These are phyloP conservation scores for Corbicula japonica DNA, from an alignment of 2,888 invertebrate species.

Conservation along the genomic window DNA sequence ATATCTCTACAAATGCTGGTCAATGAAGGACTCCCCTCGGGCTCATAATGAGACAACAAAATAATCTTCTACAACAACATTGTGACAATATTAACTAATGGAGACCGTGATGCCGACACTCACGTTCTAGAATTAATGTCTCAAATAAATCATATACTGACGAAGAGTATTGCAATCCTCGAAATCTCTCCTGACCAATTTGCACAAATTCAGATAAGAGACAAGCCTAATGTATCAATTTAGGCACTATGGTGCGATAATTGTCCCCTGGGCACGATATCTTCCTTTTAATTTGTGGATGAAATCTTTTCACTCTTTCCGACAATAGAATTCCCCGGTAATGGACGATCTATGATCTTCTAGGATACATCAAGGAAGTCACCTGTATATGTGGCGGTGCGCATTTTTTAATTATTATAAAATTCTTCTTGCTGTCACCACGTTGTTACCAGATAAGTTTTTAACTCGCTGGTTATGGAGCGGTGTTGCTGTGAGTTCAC, in stretches of 20 bases:
- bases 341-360: conserved; percentile 15
- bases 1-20: conserved; percentile 2
- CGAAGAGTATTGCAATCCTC: conserved; percentile 40
- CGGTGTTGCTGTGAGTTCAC: too few relatives aligned
- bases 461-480: too few relatives aligned
- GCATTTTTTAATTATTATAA: too few relatives aligned
- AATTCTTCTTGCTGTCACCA: too few relatives aligned
- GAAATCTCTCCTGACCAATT: conserved; percentile 56
- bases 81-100: conserved; percentile 50
- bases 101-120: conserved; percentile 21
- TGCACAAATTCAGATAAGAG: conserved; percentile 41
- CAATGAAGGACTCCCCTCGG: conserved; percentile 21
- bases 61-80: conserved; percentile 25
- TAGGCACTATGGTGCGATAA: conserved; percentile 36
- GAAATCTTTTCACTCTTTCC: conserved; percentile 34
- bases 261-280: conserved; percentile 44
- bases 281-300: conserved; percentile 50
- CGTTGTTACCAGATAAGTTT: too few relatives aligned
- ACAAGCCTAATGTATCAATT: conserved; percentile 58
- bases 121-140: conserved; percentile 35
- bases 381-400: too few relatives aligned
- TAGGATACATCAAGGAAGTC: too few relatives aligned
- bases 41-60: neutral
- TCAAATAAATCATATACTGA: conserved; percentile 44
- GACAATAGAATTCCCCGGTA: conserved; percentile 25